Conservation (phyloP, 2,797 vertebrate genomes). For the Gymnoscopelus braueri region DNA sequence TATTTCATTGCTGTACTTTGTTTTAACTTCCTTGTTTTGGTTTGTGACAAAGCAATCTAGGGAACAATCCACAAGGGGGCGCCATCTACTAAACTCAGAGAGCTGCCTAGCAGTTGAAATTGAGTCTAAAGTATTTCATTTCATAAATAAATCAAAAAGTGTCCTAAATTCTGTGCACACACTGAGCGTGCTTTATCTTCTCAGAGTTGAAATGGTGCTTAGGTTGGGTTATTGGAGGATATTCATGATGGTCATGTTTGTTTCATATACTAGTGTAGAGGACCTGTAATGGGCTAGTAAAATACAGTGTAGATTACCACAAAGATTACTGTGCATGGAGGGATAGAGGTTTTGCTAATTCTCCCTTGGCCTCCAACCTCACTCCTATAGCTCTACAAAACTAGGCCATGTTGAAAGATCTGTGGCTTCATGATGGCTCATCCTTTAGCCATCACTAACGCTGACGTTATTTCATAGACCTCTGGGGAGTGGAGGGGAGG, state of each 20-base stretch:
- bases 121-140: not conserved
- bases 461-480: constrained; percentile 10
- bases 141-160: not conserved
- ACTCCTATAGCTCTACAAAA: constrained; percentile 9
- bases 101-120: not conserved
- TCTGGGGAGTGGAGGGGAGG: not conserved
- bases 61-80: constrained; percentile 34
- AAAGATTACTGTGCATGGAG: too few relatives aligned
- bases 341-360: too few relatives aligned
- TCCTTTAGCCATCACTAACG: not conserved
- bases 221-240: too few relatives aligned
- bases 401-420: constrained; percentile 2
- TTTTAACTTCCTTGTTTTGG: not conserved
- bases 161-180: too few relatives aligned
- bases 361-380: not conserved
- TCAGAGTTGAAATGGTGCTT: too few relatives aligned
- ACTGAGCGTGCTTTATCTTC: too few relatives aligned
- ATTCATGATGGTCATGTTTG: too few relatives aligned
- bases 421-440: not conserved
- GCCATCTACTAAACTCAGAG: constrained; percentile 11
- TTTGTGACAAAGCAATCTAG: not conserved
- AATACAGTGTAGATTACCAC: not conserved
- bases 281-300: too few relatives aligned
- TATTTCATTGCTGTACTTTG: not conserved
- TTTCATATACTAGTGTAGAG: too few relatives aligned